phyloP scores from a whole-genome alignment of 2,113 vertebrate species.

The Brachypodius melanocephalos region DNA sequence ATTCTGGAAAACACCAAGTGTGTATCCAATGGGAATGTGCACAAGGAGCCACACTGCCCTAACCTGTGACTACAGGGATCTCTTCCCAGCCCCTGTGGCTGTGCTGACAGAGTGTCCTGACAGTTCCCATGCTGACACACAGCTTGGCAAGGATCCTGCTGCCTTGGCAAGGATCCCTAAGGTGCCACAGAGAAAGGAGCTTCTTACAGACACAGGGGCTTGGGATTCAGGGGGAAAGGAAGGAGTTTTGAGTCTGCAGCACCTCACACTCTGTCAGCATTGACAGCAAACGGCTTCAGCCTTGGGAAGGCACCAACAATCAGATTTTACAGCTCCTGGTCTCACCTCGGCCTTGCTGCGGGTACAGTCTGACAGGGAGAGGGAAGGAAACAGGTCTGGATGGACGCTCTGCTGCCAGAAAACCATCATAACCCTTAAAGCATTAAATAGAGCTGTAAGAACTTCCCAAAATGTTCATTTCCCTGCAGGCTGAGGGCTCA shows the following conservation, averaged over 20 bases:
- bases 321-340: conserved; percentile 93
- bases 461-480: rapidly evolving
- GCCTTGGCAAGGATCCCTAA: background rate
- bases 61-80: background rate
- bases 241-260: conserved; percentile 80
- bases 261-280: conserved; percentile 86
- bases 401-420: rapidly evolving
- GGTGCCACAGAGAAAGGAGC: background rate
- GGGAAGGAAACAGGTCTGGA: background rate
- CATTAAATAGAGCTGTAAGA: background rate
- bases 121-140: background rate
- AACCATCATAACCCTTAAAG: background rate
- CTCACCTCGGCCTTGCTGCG: conserved; percentile 87
- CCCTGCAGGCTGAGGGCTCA: background rate
- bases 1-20: background rate
- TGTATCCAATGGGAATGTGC: too few relatives aligned
- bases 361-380: conserved; percentile 76
- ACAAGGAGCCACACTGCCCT: background rate
- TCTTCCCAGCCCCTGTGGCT: background rate
- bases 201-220: background rate
- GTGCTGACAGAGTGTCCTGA: background rate
- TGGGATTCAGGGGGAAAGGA: background rate
- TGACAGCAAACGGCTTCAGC: conserved; percentile 91
- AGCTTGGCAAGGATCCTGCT: background rate
- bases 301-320: conserved; percentile 88